Evolutionary conservation across 2,888 invertebrate genomes (phyloP).

Genomic region (Diarsia dahlii): DNA sequence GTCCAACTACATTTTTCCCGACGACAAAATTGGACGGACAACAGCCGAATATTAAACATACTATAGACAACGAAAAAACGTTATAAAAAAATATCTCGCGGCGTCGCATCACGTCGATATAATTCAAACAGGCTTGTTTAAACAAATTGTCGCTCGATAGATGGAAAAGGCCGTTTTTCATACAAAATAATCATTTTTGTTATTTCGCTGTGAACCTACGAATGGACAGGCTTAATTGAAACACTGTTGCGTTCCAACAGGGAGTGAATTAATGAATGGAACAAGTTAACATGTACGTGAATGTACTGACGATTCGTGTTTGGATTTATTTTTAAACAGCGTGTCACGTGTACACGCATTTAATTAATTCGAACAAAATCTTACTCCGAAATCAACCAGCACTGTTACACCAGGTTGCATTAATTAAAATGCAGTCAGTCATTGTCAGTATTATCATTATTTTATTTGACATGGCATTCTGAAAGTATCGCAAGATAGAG

Average conservation of each 20-base stretch:
- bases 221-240: conserved; percentile 62
- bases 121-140: conserved; percentile 59
- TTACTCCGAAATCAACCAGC: not conserved
- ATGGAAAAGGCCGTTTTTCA: conserved; percentile 39
- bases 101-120: conserved; percentile 35
- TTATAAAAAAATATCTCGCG: conserved; percentile 29
- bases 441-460: no score
- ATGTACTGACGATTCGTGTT: conserved; percentile 39
- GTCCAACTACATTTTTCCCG: conserved; percentile 28
- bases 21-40: conserved; percentile 57
- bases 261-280: conserved; percentile 47
- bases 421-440: no score
- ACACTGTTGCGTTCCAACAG: conserved; percentile 55
- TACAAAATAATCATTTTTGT: conserved; percentile 57
- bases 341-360: conserved; percentile 9
- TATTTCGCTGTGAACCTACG: conserved; percentile 46
- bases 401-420: not conserved
- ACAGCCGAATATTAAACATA: conserved; percentile 56
- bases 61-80: conserved; percentile 24
- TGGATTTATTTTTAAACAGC: conserved; percentile 46
- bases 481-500: no score
- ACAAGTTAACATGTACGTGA: conserved; percentile 53
- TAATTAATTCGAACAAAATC: conserved; percentile 4
- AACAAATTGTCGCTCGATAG: conserved; percentile 58
- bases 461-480: no score